Evolutionary conservation across 1,140 invertebrate genomes (phyloP).

Genomic region (Formica selysi): DNA sequence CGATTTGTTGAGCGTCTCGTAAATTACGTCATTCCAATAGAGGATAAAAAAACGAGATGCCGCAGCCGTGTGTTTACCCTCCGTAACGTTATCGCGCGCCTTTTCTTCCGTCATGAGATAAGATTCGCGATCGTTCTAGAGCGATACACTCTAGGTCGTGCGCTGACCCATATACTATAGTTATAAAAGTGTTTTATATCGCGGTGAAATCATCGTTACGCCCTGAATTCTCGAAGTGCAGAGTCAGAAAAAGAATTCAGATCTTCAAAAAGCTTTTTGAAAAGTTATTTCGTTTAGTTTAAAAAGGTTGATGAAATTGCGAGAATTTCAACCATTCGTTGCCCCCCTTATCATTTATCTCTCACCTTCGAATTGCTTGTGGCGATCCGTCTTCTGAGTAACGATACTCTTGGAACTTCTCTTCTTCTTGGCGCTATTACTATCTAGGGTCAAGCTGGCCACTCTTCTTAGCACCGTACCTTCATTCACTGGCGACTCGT

Average conservation of each 20-base stretch:
- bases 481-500: slow-evolving; percentile 81
- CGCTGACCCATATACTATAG: slow-evolving; percentile 14
- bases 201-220: neutral
- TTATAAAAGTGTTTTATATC: slow-evolving; percentile 4
- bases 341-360: neutral
- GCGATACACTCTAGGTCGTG: slow-evolving; percentile 40
- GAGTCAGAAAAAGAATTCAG: neutral
- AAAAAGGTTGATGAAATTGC: neutral
- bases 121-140: slow-evolving; percentile 13
- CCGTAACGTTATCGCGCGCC: slow-evolving; percentile 31
- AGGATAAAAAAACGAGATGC: neutral
- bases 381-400: slow-evolving; percentile 85
- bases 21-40: slow-evolving; percentile 12
- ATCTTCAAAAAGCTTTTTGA: neutral
- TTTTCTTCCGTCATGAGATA: slow-evolving; percentile 57
- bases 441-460: slow-evolving; percentile 92
- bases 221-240: neutral
- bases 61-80: slow-evolving; percentile 29
- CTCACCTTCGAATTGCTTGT: slow-evolving; percentile 96
- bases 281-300: neutral
- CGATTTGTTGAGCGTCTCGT: slow-evolving; percentile 14
- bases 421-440: slow-evolving; percentile 84
- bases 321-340: neutral
- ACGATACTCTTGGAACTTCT: neutral
- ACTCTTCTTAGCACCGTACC: slow-evolving; percentile 92